Evolutionary conservation across 2,888 invertebrate species (phyloP).

Genomic region (Unio delphinus): DNA sequence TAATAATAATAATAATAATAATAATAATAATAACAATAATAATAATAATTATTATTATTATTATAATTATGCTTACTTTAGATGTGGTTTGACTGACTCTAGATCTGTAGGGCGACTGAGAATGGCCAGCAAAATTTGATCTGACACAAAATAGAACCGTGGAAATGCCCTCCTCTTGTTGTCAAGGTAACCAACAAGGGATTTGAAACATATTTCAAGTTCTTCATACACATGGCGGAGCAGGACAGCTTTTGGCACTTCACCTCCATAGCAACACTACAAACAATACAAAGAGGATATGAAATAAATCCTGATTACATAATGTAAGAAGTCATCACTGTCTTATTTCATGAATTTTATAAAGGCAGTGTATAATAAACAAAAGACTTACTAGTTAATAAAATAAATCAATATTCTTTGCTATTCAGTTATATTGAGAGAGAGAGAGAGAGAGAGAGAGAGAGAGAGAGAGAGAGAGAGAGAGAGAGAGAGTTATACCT

Average conservation of each 20-base stretch:
- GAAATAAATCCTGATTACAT: too few relatives aligned
- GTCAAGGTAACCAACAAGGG: constrained; percentile 68
- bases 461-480: background rate
- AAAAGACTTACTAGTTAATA: too few relatives aligned
- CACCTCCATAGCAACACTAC: constrained; percentile 71
- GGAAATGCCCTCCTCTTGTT: constrained; percentile 69
- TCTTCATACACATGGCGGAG: constrained; percentile 70
- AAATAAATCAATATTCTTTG: too few relatives aligned
- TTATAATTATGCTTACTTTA: constrained; percentile 51
- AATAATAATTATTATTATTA: background rate
- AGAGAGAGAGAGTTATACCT: constrained; percentile 48
- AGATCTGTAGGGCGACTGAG: constrained; percentile 67
- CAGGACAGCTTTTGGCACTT: constrained; percentile 68
- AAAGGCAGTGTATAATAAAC: too few relatives aligned
- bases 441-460: too few relatives aligned
- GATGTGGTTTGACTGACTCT: constrained; percentile 68
- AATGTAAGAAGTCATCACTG: too few relatives aligned
- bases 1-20: background rate
- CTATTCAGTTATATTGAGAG: too few relatives aligned
- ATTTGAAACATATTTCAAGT: constrained; percentile 70
- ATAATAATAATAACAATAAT: background rate
- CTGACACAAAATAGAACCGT: constrained; percentile 70
- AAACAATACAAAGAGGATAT: constrained; percentile 4
- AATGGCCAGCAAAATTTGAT: constrained; percentile 67
- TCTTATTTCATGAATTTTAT: too few relatives aligned